phyloP scores from a whole-genome alignment of 2,888 invertebrate species.

The Hipparchia sbordonii region DNA sequence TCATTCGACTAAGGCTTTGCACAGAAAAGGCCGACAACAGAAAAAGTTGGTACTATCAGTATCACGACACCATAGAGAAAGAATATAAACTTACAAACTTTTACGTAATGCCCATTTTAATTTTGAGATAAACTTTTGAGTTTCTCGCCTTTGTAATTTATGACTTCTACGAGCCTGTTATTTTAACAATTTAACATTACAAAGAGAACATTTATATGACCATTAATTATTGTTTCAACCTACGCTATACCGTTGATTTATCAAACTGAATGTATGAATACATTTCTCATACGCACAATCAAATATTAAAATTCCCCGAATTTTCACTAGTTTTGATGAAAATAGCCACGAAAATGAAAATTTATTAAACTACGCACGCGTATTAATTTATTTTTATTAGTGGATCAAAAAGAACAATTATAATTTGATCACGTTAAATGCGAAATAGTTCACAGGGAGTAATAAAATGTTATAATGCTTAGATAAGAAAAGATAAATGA shows the following conservation, averaged over 20 bases:
- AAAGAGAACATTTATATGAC: conserved; percentile 1
- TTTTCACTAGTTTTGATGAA: background rate
- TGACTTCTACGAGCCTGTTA: background rate
- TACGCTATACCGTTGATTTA: conserved; percentile 7
- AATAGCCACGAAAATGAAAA: background rate
- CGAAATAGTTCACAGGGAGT: background rate
- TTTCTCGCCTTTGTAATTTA: background rate
- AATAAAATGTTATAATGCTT: background rate
- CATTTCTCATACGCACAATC: conserved; percentile 9
- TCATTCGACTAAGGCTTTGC: too few relatives aligned
- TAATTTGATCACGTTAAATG: background rate
- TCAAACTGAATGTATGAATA: background rate
- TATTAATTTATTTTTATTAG: background rate
- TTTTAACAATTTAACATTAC: conserved; percentile 10
- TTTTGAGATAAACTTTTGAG: background rate
- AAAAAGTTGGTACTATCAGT: too few relatives aligned
- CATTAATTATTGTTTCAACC: conserved; percentile 1
- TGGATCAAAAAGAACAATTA: conserved; percentile 9
- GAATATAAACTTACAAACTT: background rate
- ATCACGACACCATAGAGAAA: too few relatives aligned
- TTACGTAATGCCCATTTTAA: background rate
- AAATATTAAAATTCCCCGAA: conserved; percentile 2
- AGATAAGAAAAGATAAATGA: background rate
- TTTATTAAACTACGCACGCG: background rate
- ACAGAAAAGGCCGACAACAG: too few relatives aligned